These are phyloP conservation scores for Pseudorhombus dupliciocellatus DNA, from an alignment of 2,113 vertebrate species.

Conservation along the genomic window DNA sequence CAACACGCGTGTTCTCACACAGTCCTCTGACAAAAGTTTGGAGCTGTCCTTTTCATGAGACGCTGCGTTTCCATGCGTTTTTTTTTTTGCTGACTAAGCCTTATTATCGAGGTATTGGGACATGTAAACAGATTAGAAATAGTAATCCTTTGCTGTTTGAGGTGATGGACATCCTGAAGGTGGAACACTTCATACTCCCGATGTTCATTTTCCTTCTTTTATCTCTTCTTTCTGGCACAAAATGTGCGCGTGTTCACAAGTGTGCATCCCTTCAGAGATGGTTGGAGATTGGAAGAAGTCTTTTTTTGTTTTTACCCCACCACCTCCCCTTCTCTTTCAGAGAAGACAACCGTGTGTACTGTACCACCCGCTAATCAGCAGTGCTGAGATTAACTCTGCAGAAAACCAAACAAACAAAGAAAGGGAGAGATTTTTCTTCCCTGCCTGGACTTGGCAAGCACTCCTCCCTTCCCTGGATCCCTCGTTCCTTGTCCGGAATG, in stretches of 20 bases:
- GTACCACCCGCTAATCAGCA: slow-evolving; percentile 67
- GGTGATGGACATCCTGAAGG: slow-evolving; percentile 45
- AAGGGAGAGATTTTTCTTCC: slow-evolving; percentile 56
- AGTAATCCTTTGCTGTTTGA: slow-evolving; percentile 44
- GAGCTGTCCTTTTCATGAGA: slow-evolving; percentile 2
- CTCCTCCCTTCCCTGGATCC: slow-evolving; percentile 61
- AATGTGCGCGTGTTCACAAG: not conserved
- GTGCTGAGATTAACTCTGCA: slow-evolving; percentile 62
- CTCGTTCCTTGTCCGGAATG: slow-evolving; percentile 61
- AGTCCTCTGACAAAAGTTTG: slow-evolving; percentile 4
- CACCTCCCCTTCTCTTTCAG: slow-evolving; percentile 25
- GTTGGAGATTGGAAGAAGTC: slow-evolving; percentile 48
- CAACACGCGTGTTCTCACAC: not conserved
- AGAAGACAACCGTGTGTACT: slow-evolving; percentile 38
- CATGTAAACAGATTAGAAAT: slow-evolving; percentile 45
- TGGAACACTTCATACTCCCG: slow-evolving; percentile 23
- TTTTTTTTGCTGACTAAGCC: slow-evolving; percentile 32
- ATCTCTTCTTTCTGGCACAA: slow-evolving; percentile 31
- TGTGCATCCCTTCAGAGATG: slow-evolving; percentile 44
- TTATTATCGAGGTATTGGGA: not conserved
- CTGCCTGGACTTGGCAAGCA: slow-evolving; percentile 66
- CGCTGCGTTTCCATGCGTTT: not conserved
- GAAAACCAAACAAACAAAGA: slow-evolving; percentile 64
- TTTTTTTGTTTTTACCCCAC: slow-evolving; percentile 39
- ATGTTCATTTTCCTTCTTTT: slow-evolving; percentile 47